Percentiles rank a stretch among this genome's conserved stretches.
phyloP scores from a whole-genome alignment of 2,113 vertebrate genomes.

The Gila orcuttii region DNA sequence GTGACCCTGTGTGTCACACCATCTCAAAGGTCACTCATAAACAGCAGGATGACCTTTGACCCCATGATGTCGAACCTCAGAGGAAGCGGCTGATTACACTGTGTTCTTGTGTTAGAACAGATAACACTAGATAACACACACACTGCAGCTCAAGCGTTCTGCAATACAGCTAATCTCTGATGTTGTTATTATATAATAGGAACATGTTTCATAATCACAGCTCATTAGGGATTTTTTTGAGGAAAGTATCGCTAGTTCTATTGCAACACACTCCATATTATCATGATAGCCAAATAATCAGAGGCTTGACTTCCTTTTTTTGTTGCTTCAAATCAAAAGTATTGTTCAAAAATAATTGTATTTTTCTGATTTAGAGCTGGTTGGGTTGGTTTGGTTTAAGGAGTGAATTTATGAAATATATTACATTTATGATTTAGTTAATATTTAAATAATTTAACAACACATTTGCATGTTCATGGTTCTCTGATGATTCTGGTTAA shows the following conservation, averaged over 20 bases:
- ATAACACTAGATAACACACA: background rate
- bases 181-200: background rate
- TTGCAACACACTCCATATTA: background rate
- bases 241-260: background rate
- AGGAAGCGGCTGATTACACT: background rate
- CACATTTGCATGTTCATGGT: too few species aligned
- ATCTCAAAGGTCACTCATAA: background rate
- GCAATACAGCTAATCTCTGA: background rate
- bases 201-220: background rate
- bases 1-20: background rate
- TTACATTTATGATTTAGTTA: too few species aligned
- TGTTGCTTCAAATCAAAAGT: too few species aligned
- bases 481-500: too few species aligned
- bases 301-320: background rate
- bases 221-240: background rate
- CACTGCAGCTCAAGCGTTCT: background rate
- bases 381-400: too few species aligned
- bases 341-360: too few species aligned
- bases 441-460: too few species aligned
- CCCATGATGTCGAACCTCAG: background rate
- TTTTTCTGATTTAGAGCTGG: too few species aligned
- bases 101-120: background rate
- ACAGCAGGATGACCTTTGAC: background rate
- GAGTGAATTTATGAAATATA: too few species aligned
- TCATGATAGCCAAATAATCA: background rate